Conservation (phyloP, 2,113 vertebrate genomes). For the Oncorhynchus kisutch region DNA sequence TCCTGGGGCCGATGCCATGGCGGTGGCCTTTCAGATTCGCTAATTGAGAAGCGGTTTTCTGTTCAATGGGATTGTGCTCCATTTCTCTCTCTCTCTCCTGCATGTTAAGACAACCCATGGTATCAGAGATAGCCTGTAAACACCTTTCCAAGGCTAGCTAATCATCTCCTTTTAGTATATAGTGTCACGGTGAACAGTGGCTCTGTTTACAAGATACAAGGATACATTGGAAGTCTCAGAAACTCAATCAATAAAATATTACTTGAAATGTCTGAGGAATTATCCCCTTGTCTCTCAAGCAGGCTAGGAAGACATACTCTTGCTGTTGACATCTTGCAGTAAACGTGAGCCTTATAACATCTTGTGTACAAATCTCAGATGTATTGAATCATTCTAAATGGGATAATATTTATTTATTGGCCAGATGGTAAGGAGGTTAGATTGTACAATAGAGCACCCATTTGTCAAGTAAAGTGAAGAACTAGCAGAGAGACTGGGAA, state of each 20-base stretch:
- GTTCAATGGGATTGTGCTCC: conserved; percentile 35
- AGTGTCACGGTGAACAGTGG: background rate
- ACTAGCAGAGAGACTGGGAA: no score
- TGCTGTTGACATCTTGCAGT: no score
- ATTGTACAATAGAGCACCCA: no score
- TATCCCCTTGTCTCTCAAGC: background rate
- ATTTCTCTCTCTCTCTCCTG: conserved; percentile 17
- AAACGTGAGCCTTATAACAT: no score
- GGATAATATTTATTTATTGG: no score
- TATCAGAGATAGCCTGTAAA: background rate
- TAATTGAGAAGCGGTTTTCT: conserved; percentile 54
- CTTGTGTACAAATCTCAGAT: no score
- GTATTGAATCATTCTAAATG: no score
- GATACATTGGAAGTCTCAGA: background rate
- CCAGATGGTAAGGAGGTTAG: no score
- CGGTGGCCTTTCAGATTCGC: conserved; percentile 55
- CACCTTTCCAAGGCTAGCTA: background rate
- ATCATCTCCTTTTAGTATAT: background rate
- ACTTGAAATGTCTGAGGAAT: background rate
- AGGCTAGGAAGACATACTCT: background rate
- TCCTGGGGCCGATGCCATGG: conserved; percentile 37
- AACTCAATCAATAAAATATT: background rate
- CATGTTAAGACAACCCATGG: background rate
- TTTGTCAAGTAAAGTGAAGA: no score
- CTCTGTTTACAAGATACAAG: background rate